Percentiles rank a stretch among this genome's conserved stretches.
Conservation (phyloP, 2,888 invertebrate species). For the Isoperla grammatica region DNA sequence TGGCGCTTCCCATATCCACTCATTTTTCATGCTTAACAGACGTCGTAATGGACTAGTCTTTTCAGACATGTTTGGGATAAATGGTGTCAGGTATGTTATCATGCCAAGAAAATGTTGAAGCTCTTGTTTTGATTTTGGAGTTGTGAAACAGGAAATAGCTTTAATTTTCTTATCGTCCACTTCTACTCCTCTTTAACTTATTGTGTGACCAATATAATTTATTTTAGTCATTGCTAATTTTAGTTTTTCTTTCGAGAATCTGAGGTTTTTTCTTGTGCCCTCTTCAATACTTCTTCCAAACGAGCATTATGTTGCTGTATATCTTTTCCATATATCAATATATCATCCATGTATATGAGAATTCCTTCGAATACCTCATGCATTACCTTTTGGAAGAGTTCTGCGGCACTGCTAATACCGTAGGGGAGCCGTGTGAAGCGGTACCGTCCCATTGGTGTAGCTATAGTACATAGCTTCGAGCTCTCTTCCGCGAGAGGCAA, state of each 20-base stretch:
- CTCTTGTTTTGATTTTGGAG: slow-evolving; percentile 27
- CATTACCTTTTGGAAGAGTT: slow-evolving; percentile 30
- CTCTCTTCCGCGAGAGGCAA: slow-evolving; percentile 11
- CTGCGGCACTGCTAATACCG: slow-evolving; percentile 20
- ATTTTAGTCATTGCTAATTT: slow-evolving; percentile 22
- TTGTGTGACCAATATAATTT: neutral
- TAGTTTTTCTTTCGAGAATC: slow-evolving; percentile 35
- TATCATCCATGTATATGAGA: slow-evolving; percentile 33
- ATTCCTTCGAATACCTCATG: slow-evolving; percentile 28
- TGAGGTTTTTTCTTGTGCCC: slow-evolving; percentile 30
- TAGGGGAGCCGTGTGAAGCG: slow-evolving; percentile 20
- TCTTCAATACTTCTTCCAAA: slow-evolving; percentile 30
- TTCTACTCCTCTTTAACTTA: slow-evolving; percentile 21
- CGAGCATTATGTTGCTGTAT: slow-evolving; percentile 30
- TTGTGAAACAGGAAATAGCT: slow-evolving; percentile 27
- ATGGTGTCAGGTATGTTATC: slow-evolving; percentile 28
- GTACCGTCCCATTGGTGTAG: slow-evolving; percentile 24
- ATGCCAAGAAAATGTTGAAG: slow-evolving; percentile 30
- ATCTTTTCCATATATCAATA: slow-evolving; percentile 32
- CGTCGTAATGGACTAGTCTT: slow-evolving; percentile 6
- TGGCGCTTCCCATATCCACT: neutral
- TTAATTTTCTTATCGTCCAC: slow-evolving; percentile 13
- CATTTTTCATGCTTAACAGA: neutral
- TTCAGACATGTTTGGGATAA: slow-evolving; percentile 11
- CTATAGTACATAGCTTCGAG: slow-evolving; percentile 18